Percentiles rank a stretch among this genome's conserved stretches.
These are phyloP conservation scores for Trichonephila clavata DNA, from an alignment of 1,140 invertebrate genomes.

Conservation along the genomic window DNA sequence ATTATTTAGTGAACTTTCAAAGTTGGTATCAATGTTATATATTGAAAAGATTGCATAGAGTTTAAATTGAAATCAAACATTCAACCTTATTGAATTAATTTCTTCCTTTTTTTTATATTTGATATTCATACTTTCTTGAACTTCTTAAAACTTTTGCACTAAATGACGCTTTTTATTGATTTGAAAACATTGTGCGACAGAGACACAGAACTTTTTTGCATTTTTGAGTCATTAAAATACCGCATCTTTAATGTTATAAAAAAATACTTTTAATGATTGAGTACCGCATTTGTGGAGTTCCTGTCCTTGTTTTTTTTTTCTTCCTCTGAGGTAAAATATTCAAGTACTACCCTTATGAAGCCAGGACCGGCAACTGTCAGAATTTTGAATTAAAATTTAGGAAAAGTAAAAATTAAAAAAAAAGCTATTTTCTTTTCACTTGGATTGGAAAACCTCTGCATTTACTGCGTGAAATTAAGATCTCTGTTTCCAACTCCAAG, in stretches of 20 bases:
- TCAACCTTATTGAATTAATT: slow-evolving; percentile 33
- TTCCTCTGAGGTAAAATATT: slow-evolving; percentile 67
- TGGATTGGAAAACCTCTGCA: slow-evolving; percentile 40
- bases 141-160: not conserved
- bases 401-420: slow-evolving; percentile 59
- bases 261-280: slow-evolving; percentile 72
- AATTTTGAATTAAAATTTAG: slow-evolving; percentile 69
- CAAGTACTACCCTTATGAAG: slow-evolving; percentile 58
- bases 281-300: slow-evolving; percentile 48
- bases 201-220: slow-evolving; percentile 56
- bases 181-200: slow-evolving; percentile 47
- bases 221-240: slow-evolving; percentile 73
- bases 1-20: no score
- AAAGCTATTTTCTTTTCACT: slow-evolving; percentile 40
- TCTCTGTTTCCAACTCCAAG: slow-evolving; percentile 12
- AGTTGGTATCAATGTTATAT: not conserved
- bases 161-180: slow-evolving; percentile 66
- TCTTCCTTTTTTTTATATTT: slow-evolving; percentile 1
- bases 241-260: not conserved
- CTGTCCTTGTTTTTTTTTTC: not conserved
- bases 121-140: slow-evolving; percentile 41
- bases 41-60: not conserved
- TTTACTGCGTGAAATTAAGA: slow-evolving; percentile 73
- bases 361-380: slow-evolving; percentile 58
- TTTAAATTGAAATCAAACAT: not conserved